phyloP scores from a whole-genome alignment of 2,888 invertebrate species.

The Sarcophaga variegata region DNA sequence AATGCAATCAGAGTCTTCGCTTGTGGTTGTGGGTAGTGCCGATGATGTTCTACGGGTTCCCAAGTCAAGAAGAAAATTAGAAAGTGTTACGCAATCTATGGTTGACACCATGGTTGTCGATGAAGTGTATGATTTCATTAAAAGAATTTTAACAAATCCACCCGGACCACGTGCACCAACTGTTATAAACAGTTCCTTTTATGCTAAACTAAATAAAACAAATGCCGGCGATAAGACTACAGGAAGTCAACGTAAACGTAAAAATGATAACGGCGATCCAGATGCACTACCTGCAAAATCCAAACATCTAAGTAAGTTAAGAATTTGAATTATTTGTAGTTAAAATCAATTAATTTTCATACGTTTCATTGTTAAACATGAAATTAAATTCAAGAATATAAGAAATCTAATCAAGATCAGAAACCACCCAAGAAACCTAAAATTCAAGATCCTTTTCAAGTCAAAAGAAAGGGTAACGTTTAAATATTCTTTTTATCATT shows the following conservation, averaged over 20 bases:
- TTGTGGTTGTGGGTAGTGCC: constrained; percentile 90
- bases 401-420: constrained; percentile 55
- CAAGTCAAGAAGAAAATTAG: constrained; percentile 87
- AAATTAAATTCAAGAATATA: constrained; percentile 46
- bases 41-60: constrained; percentile 89
- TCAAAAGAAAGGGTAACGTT: constrained; percentile 80
- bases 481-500: constrained; percentile 21
- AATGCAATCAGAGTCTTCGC: constrained; percentile 89
- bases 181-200: constrained; percentile 71
- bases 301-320: constrained; percentile 73
- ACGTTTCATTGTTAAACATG: constrained; percentile 25
- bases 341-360: constrained; percentile 9
- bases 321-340: constrained; percentile 65
- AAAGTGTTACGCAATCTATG: constrained; percentile 90
- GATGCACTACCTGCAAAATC: constrained; percentile 78
- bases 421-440: constrained; percentile 72
- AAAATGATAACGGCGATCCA: constrained; percentile 82
- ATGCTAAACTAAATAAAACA: constrained; percentile 72
- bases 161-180: constrained; percentile 81
- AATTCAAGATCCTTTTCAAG: constrained; percentile 79
- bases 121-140: constrained; percentile 86
- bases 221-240: constrained; percentile 42
- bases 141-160: constrained; percentile 84
- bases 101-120: constrained; percentile 90
- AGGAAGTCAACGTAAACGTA: constrained; percentile 82